A percentile compares a stretch with the other conserved stretches of the same genome.
Conservation (phyloP, 2,797 vertebrate species). For the Schizopygopsis malacanthus region DNA sequence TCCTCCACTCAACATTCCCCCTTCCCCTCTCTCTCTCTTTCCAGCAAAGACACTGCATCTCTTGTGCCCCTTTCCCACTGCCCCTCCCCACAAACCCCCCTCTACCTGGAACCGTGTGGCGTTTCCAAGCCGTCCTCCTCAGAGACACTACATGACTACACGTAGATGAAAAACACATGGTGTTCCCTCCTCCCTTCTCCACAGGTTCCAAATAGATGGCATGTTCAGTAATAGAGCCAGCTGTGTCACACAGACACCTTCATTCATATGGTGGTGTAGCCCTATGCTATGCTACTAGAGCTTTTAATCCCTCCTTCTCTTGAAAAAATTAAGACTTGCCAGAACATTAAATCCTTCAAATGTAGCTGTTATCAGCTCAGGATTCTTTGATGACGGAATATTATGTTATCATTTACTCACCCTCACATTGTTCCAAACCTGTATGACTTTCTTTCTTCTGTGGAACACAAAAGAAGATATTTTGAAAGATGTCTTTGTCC, state of each 20-base stretch:
- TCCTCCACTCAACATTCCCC: slow-evolving; percentile 80
- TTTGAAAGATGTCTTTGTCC: background rate
- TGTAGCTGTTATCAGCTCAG: background rate
- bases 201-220: slow-evolving; percentile 69
- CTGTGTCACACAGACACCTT: slow-evolving; percentile 74
- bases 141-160: slow-evolving; percentile 75
- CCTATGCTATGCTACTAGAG: slow-evolving; percentile 51
- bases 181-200: slow-evolving; percentile 55
- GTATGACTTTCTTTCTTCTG: slow-evolving; percentile 8
- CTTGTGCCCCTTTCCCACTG: slow-evolving; percentile 77
- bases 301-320: slow-evolving; percentile 25
- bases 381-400: background rate
- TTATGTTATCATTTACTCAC: background rate
- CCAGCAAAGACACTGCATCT: slow-evolving; percentile 83
- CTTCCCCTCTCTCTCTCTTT: slow-evolving; percentile 73
- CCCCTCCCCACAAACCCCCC: slow-evolving; percentile 40
- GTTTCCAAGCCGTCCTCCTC: slow-evolving; percentile 75
- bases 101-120: slow-evolving; percentile 79
- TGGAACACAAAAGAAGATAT: slow-evolving; percentile 8
- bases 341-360: background rate
- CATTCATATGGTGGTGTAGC: slow-evolving; percentile 76
- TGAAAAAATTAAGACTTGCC: slow-evolving; percentile 40
- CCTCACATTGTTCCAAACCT: background rate
- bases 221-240: slow-evolving; percentile 70
- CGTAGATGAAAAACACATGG: slow-evolving; percentile 85